Conservation (phyloP, 2,113 vertebrate species). For the Cavia porcellus region DNA sequence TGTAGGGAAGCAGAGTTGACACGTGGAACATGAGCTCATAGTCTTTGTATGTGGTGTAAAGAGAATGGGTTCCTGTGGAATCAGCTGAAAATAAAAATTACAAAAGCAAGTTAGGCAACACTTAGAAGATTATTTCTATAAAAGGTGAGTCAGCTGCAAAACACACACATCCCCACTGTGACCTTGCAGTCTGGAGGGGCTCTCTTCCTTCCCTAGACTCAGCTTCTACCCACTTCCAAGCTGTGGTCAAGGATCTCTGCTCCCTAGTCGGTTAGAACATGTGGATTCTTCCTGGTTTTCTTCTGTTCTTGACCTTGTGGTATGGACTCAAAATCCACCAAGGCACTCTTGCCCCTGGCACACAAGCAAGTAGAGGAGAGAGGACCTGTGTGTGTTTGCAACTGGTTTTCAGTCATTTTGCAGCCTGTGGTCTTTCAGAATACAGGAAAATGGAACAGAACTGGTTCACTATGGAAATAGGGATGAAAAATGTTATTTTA, state of each 20-base stretch:
- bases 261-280: not conserved
- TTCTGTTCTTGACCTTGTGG: no score
- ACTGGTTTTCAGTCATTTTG: not conserved
- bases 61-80: slow-evolving; percentile 97
- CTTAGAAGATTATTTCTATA: not conserved
- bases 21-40: slow-evolving; percentile 99
- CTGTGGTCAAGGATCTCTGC: fast-evolving
- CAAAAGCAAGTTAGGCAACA: slow-evolving; percentile 73
- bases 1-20: slow-evolving; percentile 98
- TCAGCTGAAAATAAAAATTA: slow-evolving; percentile 90
- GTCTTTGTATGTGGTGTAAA: slow-evolving; percentile 99
- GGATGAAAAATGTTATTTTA: not conserved
- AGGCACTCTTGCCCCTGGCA: not conserved
- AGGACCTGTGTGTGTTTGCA: fast-evolving
- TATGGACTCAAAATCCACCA: not conserved
- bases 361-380: not conserved
- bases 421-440: not conserved
- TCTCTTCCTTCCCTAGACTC: fast-evolving
- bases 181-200: fast-evolving
- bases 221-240: not conserved
- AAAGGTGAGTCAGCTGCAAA: fast-evolving
- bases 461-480: not conserved
- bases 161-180: not conserved
- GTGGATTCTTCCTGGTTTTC: not conserved
- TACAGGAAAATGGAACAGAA: not conserved